Evolutionary conservation across 2,113 vertebrate species (phyloP).

Genomic region (Laterallus jamaicensis): DNA sequence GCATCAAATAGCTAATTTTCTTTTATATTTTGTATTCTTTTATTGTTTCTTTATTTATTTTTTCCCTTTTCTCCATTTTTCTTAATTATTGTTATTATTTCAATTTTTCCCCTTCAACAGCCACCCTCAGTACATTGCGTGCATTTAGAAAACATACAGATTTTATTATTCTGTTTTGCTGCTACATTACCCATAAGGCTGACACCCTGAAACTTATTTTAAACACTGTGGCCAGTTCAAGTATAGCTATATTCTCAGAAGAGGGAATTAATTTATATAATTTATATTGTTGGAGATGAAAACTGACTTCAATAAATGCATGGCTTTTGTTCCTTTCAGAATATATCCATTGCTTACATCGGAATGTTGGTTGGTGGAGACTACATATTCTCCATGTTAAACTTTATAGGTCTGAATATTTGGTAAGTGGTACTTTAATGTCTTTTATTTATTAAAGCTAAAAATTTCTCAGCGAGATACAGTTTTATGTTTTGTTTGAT

Average conservation of each 20-base stretch:
- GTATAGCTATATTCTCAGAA: not conserved
- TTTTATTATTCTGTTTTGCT: not conserved
- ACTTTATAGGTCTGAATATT: constrained; percentile 92
- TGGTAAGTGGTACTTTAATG: constrained; percentile 82
- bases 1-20: not conserved
- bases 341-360: constrained; percentile 88
- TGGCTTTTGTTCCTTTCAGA: constrained; percentile 75
- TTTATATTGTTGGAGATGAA: not conserved
- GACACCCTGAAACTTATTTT: not conserved
- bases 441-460: not conserved
- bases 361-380: constrained; percentile 91
- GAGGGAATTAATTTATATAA: not conserved
- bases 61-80: too few relatives aligned
- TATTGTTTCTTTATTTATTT: not conserved
- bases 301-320: not conserved
- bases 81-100: not conserved
- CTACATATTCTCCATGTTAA: constrained; percentile 88
- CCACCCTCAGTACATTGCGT: not conserved
- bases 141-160: not conserved
- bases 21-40: not conserved
- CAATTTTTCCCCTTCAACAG: not conserved
- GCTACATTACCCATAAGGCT: not conserved
- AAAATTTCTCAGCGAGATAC: not conserved
- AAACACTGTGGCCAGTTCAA: not conserved
- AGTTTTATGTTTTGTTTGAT: not conserved